Percentiles rank a stretch among this genome's conserved stretches.
Evolutionary conservation across 2,797 vertebrate species (phyloP).

Genomic region (Xenopus petersii): DNA sequence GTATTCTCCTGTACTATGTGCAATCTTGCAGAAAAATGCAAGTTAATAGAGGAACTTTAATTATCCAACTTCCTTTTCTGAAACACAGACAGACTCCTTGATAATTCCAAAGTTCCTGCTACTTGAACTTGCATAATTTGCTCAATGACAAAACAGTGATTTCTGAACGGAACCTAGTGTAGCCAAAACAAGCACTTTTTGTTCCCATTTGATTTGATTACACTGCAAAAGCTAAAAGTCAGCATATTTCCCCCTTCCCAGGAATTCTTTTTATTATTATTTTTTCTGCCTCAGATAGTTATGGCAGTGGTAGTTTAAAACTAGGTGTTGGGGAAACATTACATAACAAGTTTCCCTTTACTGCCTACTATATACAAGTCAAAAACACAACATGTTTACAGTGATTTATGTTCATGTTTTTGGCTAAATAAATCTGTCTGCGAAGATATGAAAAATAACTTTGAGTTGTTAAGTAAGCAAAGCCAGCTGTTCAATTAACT

Average conservation of each 20-base stretch:
- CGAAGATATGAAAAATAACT: constrained; percentile 26
- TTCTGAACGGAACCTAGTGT: constrained; percentile 1
- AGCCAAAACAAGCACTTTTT: constrained; percentile 29
- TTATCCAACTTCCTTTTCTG: too few relatives aligned
- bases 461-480: constrained; percentile 13
- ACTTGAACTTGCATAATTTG: too few relatives aligned
- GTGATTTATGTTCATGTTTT: background rate
- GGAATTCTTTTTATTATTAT: background rate
- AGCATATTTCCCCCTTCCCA: background rate
- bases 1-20: too few relatives aligned
- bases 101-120: too few relatives aligned
- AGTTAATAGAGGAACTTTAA: too few relatives aligned
- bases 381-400: background rate
- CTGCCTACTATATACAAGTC: background rate
- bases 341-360: constrained; percentile 6
- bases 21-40: too few relatives aligned
- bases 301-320: background rate
- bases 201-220: background rate
- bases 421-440: constrained; percentile 8
- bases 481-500: constrained; percentile 33
- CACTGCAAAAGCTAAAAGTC: background rate
- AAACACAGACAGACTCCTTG: too few relatives aligned
- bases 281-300: background rate
- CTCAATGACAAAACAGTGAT: too few relatives aligned
- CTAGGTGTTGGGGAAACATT: background rate